Base-by-base conservation (phyloP, 2,888 invertebrate species). In the Lumbricus terrestris region DNA sequence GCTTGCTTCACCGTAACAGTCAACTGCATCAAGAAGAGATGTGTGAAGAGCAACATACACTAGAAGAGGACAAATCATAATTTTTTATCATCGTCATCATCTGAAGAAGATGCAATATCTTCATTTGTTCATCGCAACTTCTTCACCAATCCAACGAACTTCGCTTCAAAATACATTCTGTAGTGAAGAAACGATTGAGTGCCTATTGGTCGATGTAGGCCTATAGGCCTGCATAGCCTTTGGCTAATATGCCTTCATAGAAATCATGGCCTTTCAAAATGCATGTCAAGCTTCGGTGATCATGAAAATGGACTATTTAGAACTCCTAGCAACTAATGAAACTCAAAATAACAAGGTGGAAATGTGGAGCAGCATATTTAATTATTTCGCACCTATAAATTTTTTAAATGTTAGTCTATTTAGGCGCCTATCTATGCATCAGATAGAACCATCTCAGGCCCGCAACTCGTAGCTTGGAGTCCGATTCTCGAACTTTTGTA, bases 21-120 rank as follows among this genome's bases (percentile, higher is more conserved):
- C 83, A 91, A 91, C 85, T 82, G 88, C 89, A 91, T 91, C 89
- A 90, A 90, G 85, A 90, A 88, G 85, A 89, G 83, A 40, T 91
- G 91, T 34, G 90, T 90, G 88, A 89, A 90, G 82, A 23, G 35
- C 35, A 85, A 16, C 85, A 18, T 85, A 34, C 85, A 85, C 85
- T 85, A 85, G 16, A 29, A 0, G n/a, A 69, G 29, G 13, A 4
- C 69, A n/a, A n/a, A 69, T n/a, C 15, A 40, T 40, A 11, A 40
- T 40, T 15, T 40, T n/a, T n/a, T n/a, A n/a, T n/a, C n/a, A n/a
- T n/a, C n/a, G n/a, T n/a, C n/a, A n/a, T n/a, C n/a, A n/a, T n/a
- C 47, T 47, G 47, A 8, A 47, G 20, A 29, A 69, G 69, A 69
- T 29, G n/a, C 69, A 69, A n/a, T n/a, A 47, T 69, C 69, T 69